Evolutionary conservation across 2,113 vertebrate species (phyloP), one percentile per base, ranked within the genome.

Genomic region (Calonectris borealis): DNA sequence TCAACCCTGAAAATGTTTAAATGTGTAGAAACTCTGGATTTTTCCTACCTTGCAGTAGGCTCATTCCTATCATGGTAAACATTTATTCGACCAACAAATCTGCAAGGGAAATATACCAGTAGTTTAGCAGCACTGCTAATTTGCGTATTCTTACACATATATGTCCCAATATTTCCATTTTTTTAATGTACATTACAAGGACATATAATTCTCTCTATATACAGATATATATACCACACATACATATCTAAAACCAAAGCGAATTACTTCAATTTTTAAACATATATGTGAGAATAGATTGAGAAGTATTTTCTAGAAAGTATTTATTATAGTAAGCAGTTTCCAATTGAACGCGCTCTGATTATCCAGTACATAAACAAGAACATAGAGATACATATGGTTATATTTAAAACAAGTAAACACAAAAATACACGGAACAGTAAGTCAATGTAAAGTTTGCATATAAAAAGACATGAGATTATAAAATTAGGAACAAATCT

Each of bases 81-180:
- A 97, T 99, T 99, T 98, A 99, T 99, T 52, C 99, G 99, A 38
- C 99, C 99, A 83, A 99, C 99, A 86, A 99, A 99, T 97, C 99
- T 99, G 97, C 46, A 96, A 90, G 40, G 88, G 4, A 72, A 91
- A 92, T 27, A 83, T n/a, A 80, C 15, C 76, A 83, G 31, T 42
- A 83, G 42, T 69, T 97, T 58, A 96, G 21, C 11, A 90, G 34
- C 42, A 66, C 15, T 77, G 38, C 24, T 71, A 25, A 34, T 29
- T 52, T 42, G 13, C 16, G 22, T 42, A 54, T 49, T 82, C 34
- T 25, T 46, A 49, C 6, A 6, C 18, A 65, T 14, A 4, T 34
- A n/a, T 60, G 32, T 34, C 18, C n/a, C 17, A 72, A 6, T 32
- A 38, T 72, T 82, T 48, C 40, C 19, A 9, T 3, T 40, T 52